phyloP scores from a whole-genome alignment of 2,888 invertebrate species.

The Amphipyra berbera region DNA sequence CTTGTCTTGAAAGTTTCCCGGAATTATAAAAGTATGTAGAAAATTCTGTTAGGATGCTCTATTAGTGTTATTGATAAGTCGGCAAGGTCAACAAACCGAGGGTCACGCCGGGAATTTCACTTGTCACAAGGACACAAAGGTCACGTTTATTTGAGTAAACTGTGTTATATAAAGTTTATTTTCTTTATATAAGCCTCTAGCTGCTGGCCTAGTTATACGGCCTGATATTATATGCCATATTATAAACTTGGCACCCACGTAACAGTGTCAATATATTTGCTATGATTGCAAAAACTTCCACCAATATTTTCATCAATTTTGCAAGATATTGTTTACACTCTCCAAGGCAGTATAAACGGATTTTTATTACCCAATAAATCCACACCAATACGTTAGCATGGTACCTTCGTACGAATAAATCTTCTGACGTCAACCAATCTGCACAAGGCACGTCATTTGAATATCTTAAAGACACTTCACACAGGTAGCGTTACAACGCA shows the following conservation, averaged over 20 bases:
- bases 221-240: too few species aligned
- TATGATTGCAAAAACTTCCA: neutral
- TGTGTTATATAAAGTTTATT: too few species aligned
- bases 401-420: neutral
- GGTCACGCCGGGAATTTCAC: too few species aligned
- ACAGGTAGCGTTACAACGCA: constrained; percentile 3
- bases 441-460: neutral
- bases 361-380: neutral
- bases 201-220: too few species aligned
- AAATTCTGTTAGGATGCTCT: constrained; percentile 2
- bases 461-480: constrained; percentile 12
- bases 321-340: neutral
- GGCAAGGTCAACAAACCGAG: too few species aligned
- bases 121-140: too few species aligned
- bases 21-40: neutral
- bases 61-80: neutral
- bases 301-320: neutral
- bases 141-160: too few species aligned
- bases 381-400: too few species aligned
- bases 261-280: too few species aligned
- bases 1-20: constrained; percentile 23
- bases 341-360: neutral
- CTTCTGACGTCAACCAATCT: neutral
- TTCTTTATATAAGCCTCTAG: too few species aligned
- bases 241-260: too few species aligned